Evolutionary conservation across 2,797 vertebrate genomes (phyloP), one percentile per base, ranked within the genome.

Genomic region (Masticophis lateralis): DNA sequence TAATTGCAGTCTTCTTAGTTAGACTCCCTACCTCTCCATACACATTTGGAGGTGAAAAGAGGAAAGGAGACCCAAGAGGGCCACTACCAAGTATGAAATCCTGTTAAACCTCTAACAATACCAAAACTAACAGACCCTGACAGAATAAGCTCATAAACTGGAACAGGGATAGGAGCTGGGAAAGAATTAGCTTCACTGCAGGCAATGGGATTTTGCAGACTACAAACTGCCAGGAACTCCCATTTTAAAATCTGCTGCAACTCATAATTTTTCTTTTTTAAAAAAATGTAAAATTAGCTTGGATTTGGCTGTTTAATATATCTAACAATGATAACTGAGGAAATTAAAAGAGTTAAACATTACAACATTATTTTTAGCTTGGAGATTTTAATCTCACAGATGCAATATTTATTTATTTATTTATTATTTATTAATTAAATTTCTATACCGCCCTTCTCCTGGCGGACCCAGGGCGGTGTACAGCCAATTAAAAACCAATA

Each of bases 91-190:
- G 91, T 89, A 96, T 96, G 94, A 97, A 97, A 98, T 97, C 97
- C 95, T 96, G 94, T 98, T 97, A 97, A 97, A 97, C 86, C 20
- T 0, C 91, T 94, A 96, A 97, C 96, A 97, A 97, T 97, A 97
- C 96, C 96, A 96, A 97, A 96, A 86, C 95, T 94, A 96, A 96
- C 95, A 95, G 97, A 96, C 93, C 96, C 92, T 96, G 96, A 97
- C 92, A 79, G 94, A 93, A 91, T 95, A 96, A 97, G 96, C 95
- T 96, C 93, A 89, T 92, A 94, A 94, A 92, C 90, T 93, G 94
- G 66, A 27, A 79, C 5, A 32, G 47, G 25, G 27, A 7, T 9
- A 92, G 90, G 87, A 95, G 69, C 16, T 61, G 0, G 20, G 25
- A 18, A 91, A 59, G 93, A 92, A 94, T 96, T 94, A 88, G 90